These are phyloP conservation scores for Conomelus anceps DNA, from an alignment of 2,888 invertebrate genomes.

Conservation along the genomic window DNA sequence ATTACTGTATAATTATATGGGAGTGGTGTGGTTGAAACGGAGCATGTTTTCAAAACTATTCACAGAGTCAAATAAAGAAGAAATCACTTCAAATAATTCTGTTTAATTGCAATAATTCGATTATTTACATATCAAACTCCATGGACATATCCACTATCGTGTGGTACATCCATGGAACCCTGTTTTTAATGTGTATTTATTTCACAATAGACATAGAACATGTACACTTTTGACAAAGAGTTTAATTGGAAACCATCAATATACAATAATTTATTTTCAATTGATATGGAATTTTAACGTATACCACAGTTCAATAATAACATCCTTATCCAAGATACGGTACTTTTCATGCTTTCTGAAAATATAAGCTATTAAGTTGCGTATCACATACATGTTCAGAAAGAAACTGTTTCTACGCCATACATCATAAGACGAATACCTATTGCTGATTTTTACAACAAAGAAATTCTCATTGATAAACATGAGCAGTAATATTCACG, in stretches of 20 bases:
- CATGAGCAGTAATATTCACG: background rate
- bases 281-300: background rate
- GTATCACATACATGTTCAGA: background rate
- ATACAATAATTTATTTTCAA: background rate
- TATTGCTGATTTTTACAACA: no score
- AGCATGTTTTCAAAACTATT: no score
- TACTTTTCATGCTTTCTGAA: background rate
- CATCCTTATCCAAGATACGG: background rate
- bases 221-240: background rate
- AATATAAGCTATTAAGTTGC: background rate
- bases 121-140: constrained; percentile 1
- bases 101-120: background rate
- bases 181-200: constrained; percentile 1
- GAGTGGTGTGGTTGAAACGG: no score
- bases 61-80: background rate
- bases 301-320: background rate
- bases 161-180: background rate
- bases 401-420: background rate
- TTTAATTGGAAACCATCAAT: background rate
- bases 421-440: no score
- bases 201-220: background rate
- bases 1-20: no score
- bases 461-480: no score
- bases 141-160: background rate
- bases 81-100: background rate